Conservation (phyloP, 1,140 invertebrate species). For the Linepithema humile region DNA sequence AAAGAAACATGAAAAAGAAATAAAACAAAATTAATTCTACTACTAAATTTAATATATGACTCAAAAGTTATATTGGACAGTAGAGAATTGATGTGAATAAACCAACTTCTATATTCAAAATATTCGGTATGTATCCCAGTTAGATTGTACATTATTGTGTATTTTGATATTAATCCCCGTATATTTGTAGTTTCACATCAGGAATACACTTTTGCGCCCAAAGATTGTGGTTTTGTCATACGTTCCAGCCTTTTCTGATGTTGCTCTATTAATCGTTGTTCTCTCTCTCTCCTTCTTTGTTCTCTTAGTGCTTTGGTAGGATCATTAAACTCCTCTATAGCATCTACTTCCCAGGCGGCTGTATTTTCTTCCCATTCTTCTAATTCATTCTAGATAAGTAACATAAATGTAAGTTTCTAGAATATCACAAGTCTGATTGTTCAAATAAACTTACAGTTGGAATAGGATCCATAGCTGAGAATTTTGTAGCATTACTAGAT, state of each 20-base stretch:
- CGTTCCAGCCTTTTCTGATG: constrained; percentile 83
- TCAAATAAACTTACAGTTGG: constrained; percentile 72
- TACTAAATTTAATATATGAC: background rate
- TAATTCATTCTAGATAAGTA: constrained; percentile 75
- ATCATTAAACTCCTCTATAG: constrained; percentile 82
- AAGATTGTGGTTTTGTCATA: constrained; percentile 76
- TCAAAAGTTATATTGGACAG: background rate
- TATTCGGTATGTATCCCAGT: background rate
- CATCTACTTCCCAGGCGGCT: constrained; percentile 84
- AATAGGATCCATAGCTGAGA: constrained; percentile 76
- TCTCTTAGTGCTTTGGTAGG: constrained; percentile 80
- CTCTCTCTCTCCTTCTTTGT: constrained; percentile 82
- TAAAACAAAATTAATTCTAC: background rate
- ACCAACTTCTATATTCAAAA: constrained; percentile 18
- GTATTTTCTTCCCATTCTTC: constrained; percentile 84
- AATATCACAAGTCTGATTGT: background rate
- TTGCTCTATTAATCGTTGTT: constrained; percentile 82
- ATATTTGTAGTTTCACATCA: constrained; percentile 71
- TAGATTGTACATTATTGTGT: constrained; percentile 31
- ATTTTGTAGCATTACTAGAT: constrained; percentile 73
- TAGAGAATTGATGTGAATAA: constrained; percentile 11
- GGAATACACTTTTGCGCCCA: constrained; percentile 82
- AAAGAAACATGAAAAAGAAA: background rate
- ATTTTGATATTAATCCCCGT: constrained; percentile 26
- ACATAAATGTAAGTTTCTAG: background rate